These are phyloP conservation scores for Arothron firmamentum DNA, from an alignment of 2,113 vertebrate genomes.

Conservation along the genomic window DNA sequence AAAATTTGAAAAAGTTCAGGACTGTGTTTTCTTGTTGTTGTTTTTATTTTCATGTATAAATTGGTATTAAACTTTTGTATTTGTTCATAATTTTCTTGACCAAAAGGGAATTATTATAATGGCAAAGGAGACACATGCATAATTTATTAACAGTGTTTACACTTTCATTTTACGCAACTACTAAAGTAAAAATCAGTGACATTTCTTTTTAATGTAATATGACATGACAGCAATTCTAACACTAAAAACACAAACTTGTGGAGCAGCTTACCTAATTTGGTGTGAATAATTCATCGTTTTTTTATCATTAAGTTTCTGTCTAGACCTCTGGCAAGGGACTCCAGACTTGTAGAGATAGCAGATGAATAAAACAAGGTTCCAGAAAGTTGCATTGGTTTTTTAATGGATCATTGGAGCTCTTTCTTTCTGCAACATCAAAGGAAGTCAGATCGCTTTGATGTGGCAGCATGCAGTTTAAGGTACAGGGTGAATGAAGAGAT, in stretches of 20 bases:
- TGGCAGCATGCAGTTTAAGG: slow-evolving; percentile 95
- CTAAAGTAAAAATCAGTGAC: no score
- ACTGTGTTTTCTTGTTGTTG: no score
- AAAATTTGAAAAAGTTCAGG: no score
- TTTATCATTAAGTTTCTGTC: background rate
- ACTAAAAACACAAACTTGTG: no score
- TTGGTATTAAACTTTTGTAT: no score
- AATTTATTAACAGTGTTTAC: no score
- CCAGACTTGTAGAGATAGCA: slow-evolving; percentile 53
- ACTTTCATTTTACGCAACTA: no score
- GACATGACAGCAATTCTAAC: background rate
- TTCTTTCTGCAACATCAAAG: slow-evolving; percentile 97
- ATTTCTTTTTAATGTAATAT: background rate
- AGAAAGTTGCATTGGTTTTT: slow-evolving; percentile 88
- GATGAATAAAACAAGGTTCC: slow-evolving; percentile 75
- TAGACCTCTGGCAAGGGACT: slow-evolving; percentile 46
- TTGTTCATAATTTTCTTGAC: no score
- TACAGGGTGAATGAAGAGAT: slow-evolving; percentile 97
- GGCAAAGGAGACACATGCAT: no score
- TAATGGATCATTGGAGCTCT: slow-evolving; percentile 90
- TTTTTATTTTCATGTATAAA: no score
- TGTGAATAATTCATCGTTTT: no score
- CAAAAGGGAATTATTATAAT: no score
- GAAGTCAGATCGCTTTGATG: slow-evolving; percentile 85
- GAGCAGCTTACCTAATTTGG: background rate